A percentile compares a stretch with the other conserved stretches of the same genome.
phyloP scores from a whole-genome alignment of 2,113 vertebrate species.

The Cinclus mexicanus region DNA sequence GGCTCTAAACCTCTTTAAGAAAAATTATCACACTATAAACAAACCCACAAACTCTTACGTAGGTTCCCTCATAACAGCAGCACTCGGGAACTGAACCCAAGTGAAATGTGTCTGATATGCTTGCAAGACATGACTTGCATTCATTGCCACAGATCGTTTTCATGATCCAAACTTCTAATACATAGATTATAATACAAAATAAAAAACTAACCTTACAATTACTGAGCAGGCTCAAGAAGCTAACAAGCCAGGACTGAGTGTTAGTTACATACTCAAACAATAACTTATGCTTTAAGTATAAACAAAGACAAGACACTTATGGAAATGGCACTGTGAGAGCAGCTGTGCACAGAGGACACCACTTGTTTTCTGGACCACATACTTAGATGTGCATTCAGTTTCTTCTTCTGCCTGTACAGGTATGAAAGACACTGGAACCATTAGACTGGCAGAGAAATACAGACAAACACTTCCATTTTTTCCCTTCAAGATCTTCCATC shows the following conservation, averaged over 20 bases:
- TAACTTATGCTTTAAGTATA: slow-evolving; percentile 8
- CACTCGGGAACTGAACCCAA: neutral
- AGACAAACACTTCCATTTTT: neutral
- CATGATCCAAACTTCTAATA: neutral
- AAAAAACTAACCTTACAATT: neutral
- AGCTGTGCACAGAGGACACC: slow-evolving; percentile 67
- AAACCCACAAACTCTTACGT: neutral
- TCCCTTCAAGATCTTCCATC: neutral
- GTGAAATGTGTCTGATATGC: neutral
- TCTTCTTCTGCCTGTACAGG: neutral
- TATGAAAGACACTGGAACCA: neutral
- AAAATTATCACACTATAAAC: neutral
- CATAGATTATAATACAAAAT: neutral
- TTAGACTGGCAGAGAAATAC: neutral
- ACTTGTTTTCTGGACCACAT: neutral
- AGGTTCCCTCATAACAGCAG: neutral
- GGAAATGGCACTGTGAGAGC: neutral
- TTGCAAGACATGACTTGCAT: neutral
- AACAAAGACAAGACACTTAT: slow-evolving; percentile 16
- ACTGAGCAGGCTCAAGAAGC: slow-evolving; percentile 39
- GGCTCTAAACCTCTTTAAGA: neutral
- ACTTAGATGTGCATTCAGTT: neutral
- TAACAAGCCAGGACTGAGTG: slow-evolving; percentile 10
- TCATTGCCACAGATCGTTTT: neutral
- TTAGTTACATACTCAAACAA: slow-evolving; percentile 7